A percentile compares a stretch with the other conserved stretches of the same genome.
Evolutionary conservation across 1,140 invertebrate species (phyloP).

Genomic region (Agrypnia vestita): DNA sequence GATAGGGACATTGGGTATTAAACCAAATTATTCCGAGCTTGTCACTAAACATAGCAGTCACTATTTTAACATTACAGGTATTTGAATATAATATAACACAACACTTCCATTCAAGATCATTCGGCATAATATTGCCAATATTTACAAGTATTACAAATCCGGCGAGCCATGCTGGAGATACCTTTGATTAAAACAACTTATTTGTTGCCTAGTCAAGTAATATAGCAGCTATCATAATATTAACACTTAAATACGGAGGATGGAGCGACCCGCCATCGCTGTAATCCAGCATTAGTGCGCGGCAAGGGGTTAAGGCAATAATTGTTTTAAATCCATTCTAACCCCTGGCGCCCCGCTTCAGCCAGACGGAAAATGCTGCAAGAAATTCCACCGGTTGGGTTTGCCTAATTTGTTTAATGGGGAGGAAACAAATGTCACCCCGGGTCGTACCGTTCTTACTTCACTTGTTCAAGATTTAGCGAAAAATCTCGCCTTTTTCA

Average conservation of each 20-base stretch:
- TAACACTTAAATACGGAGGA: constrained; percentile 49
- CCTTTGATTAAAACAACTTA: constrained; percentile 21
- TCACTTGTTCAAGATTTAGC: constrained; percentile 1
- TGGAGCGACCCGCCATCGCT: constrained; percentile 3
- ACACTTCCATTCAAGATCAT: not conserved
- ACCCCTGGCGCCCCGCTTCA: constrained; percentile 38
- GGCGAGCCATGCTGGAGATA: no score
- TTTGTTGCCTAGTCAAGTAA: constrained; percentile 44
- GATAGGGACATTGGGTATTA: no score
- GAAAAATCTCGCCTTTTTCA: constrained; percentile 21
- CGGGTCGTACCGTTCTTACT: not conserved
- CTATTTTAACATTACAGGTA: no score
- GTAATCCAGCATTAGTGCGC: constrained; percentile 52
- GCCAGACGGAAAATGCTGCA: constrained; percentile 32
- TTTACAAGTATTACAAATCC: no score
- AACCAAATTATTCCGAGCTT: no score
- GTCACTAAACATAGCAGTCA: no score
- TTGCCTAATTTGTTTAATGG: constrained; percentile 40
- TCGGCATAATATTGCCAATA: no score
- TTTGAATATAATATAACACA: not conserved
- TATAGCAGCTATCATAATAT: constrained; percentile 54
- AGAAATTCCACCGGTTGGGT: constrained; percentile 18
- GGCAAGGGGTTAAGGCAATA: constrained; percentile 52
- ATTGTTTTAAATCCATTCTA: constrained; percentile 61
- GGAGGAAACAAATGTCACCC: constrained; percentile 30